Conservation (phyloP, 2,113 vertebrate genomes). For the Cettia cetti region DNA sequence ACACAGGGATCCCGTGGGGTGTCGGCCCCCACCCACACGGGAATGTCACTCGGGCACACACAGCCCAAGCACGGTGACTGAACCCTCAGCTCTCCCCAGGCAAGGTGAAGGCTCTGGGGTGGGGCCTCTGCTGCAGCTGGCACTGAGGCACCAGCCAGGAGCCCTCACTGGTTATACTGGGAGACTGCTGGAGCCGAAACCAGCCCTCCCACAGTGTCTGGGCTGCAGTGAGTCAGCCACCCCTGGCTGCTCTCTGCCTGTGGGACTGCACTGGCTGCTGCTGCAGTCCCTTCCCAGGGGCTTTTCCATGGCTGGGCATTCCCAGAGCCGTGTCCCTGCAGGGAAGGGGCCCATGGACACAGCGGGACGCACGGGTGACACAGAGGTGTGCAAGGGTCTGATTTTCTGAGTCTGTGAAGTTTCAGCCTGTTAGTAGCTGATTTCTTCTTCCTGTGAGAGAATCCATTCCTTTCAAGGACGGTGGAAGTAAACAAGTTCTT, state of each 20-base stretch:
- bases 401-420: too few relatives aligned
- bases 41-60: accelerated
- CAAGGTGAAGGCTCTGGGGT: neutral
- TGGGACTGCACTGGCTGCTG: neutral
- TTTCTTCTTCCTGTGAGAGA: too few relatives aligned
- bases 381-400: too few relatives aligned
- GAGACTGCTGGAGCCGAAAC: neutral
- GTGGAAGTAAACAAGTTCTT: too few relatives aligned
- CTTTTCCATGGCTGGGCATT: neutral
- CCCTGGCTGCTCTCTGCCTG: neutral
- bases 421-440: too few relatives aligned
- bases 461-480: too few relatives aligned
- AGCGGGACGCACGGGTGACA: accelerated
- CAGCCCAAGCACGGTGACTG: neutral
- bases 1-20: accelerated
- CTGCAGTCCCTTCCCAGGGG: neutral
- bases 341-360: accelerated
- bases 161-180: neutral
- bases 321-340: neutral
- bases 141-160: neutral
- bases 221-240: neutral
- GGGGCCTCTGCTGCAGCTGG: neutral
- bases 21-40: too few relatives aligned
- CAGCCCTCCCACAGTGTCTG: neutral
- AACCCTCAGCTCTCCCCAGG: neutral